Conservation (phyloP, 2,888 invertebrate genomes). For the Synergus gifuensis region DNA sequence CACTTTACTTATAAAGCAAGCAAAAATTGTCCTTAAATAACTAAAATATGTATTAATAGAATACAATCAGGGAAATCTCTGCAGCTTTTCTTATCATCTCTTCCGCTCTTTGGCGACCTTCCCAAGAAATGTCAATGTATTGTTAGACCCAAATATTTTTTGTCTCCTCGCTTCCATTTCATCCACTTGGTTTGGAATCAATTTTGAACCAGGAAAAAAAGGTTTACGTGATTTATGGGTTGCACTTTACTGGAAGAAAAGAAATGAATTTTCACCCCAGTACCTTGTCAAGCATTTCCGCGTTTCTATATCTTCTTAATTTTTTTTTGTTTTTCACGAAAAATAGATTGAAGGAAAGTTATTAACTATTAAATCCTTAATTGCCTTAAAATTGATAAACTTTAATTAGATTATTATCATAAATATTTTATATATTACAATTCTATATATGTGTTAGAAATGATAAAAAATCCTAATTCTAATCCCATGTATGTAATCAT, state of each 20-base stretch:
- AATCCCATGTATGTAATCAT: too few relatives aligned
- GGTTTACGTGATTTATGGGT: slow-evolving; percentile 18
- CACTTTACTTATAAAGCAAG: too few relatives aligned
- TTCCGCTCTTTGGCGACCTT: neutral
- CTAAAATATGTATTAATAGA: neutral
- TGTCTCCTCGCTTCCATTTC: slow-evolving; percentile 7
- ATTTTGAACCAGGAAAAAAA: slow-evolving; percentile 16
- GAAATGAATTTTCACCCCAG: neutral
- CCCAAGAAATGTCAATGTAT: slow-evolving; percentile 15
- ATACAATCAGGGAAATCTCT: neutral
- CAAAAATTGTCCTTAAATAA: neutral
- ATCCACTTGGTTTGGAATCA: slow-evolving; percentile 31
- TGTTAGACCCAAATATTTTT: slow-evolving; percentile 35
- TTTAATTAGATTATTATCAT: too few relatives aligned
- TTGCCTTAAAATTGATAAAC: too few relatives aligned
- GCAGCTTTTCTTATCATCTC: neutral
- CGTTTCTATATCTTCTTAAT: neutral
- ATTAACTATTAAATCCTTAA: too few relatives aligned
- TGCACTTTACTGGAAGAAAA: neutral
- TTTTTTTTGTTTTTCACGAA: neutral
- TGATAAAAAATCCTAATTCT: neutral
- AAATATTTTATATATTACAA: too few relatives aligned
- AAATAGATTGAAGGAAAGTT: neutral
- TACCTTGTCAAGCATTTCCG: neutral
- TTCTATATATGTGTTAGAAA: neutral